These are phyloP conservation scores for Lasioglossum figueresi DNA, from an alignment of 2,888 invertebrate genomes.

Conservation along the genomic window DNA sequence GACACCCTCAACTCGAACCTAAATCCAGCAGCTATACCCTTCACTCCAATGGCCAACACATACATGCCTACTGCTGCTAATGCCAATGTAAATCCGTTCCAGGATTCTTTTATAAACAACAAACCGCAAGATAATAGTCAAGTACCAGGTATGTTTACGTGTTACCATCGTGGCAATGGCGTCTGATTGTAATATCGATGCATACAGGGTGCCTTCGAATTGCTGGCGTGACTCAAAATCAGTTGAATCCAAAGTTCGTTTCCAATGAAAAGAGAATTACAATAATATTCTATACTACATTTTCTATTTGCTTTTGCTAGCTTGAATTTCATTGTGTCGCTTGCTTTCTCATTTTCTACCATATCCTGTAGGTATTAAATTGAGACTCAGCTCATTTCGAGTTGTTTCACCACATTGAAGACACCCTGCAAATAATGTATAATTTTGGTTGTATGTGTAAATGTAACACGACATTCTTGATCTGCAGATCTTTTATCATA, in stretches of 20 bases:
- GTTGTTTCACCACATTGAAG: not conserved
- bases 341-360: not conserved
- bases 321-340: not conserved
- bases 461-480: constrained; percentile 60
- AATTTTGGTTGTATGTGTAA: constrained; percentile 3
- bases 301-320: not conserved
- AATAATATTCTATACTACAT: not conserved
- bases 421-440: not conserved
- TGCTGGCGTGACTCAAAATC: not conserved
- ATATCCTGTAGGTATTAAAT: not conserved
- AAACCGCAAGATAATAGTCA: constrained; percentile 82
- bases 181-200: not conserved
- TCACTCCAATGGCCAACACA: constrained; percentile 79
- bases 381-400: not conserved
- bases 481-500: constrained; percentile 82
- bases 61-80: constrained; percentile 78
- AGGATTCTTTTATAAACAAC: constrained; percentile 81
- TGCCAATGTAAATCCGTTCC: constrained; percentile 82
- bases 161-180: constrained; percentile 7
- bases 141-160: constrained; percentile 78
- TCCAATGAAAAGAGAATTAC: not conserved
- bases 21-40: constrained; percentile 81
- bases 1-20: constrained; percentile 83
- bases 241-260: not conserved
- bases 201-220: not conserved